Conservation (phyloP, 2,113 vertebrate genomes). For the Ammospiza caudacuta region DNA sequence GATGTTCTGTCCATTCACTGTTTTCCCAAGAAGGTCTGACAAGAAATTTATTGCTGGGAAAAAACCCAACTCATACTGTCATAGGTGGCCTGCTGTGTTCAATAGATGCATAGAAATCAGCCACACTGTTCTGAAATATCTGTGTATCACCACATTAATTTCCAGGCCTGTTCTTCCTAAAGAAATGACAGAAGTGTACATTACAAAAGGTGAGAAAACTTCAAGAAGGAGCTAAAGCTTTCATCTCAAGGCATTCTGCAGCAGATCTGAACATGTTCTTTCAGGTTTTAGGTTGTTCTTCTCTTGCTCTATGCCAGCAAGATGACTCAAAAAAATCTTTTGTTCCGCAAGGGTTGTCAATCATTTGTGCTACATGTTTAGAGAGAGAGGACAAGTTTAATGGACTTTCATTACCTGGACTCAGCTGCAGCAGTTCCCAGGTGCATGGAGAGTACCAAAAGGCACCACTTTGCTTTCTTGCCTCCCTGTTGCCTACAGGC, state of each 20-base stretch:
- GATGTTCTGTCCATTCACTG: background rate
- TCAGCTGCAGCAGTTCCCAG: background rate
- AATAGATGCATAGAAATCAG: background rate
- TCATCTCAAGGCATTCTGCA: background rate
- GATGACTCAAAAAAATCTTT: background rate
- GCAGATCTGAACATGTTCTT: background rate
- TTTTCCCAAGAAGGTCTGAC: background rate
- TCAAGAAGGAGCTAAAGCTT: background rate
- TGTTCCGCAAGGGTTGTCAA: background rate
- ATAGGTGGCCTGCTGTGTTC: background rate
- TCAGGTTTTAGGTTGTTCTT: background rate
- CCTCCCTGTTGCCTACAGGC: background rate
- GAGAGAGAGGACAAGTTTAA: background rate
- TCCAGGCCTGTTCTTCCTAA: background rate
- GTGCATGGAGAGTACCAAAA: background rate
- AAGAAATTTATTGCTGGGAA: background rate
- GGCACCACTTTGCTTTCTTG: background rate
- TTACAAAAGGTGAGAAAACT: background rate
- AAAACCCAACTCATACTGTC: background rate
- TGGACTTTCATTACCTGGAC: background rate
- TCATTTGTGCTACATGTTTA: background rate
- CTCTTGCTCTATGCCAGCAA: background rate
- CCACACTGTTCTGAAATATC: background rate
- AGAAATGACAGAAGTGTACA: background rate
- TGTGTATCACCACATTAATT: background rate